These are phyloP conservation scores for Rhamphomyia laevipes DNA, from an alignment of 2,888 invertebrate genomes.

Conservation along the genomic window DNA sequence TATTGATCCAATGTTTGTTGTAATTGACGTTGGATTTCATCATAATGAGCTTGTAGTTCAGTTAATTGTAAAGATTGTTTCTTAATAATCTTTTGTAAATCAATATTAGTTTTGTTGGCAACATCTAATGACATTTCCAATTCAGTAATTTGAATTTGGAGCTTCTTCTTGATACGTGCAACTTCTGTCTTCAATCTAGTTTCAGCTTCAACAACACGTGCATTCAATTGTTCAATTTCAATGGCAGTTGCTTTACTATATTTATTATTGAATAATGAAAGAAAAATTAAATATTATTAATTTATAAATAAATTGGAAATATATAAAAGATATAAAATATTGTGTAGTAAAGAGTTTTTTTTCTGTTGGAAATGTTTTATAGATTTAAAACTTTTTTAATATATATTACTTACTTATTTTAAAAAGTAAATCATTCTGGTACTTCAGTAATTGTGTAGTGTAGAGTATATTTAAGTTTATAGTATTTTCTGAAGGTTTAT, in stretches of 20 bases:
- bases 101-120: slow-evolving; percentile 96
- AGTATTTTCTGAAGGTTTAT: no score
- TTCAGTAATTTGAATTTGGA: slow-evolving; percentile 95
- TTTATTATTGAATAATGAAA: slow-evolving; percentile 18
- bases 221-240: slow-evolving; percentile 92
- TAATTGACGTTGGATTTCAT: slow-evolving; percentile 91
- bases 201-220: slow-evolving; percentile 92
- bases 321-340: no score
- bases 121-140: slow-evolving; percentile 93
- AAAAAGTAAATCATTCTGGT: no score
- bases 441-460: no score
- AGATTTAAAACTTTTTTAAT: no score
- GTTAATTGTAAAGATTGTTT: slow-evolving; percentile 85
- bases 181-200: slow-evolving; percentile 93
- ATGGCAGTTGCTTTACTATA: slow-evolving; percentile 92
- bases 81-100: slow-evolving; percentile 95
- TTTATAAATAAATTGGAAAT: no score
- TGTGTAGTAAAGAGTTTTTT: no score
- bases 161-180: slow-evolving; percentile 96
- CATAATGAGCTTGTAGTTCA: slow-evolving; percentile 91
- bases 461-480: no score
- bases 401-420: no score
- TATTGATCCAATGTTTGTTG: slow-evolving; percentile 91
- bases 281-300: not conserved
- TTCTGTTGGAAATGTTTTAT: no score